Evolutionary conservation across 2,797 vertebrate species (phyloP).

Genomic region (Tinamus major): DNA sequence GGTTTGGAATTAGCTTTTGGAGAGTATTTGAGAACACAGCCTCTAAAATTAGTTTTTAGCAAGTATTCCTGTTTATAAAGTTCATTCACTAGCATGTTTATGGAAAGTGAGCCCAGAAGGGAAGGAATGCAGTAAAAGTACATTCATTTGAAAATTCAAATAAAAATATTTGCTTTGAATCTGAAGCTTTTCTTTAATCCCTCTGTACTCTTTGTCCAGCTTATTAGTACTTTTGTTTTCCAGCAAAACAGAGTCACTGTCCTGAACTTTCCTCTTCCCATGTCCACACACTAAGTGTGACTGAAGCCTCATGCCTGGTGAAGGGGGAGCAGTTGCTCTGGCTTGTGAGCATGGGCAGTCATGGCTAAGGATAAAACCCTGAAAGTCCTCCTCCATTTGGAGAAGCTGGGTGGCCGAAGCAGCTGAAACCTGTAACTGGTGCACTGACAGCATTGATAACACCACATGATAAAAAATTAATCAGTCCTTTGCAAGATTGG

Average conservation of each 20-base stretch:
- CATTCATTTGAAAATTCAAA: constrained; percentile 71
- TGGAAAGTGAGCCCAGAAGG: constrained; percentile 66
- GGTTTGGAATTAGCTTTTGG: constrained; percentile 42
- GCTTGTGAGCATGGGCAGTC: background rate
- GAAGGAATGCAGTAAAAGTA: constrained; percentile 67
- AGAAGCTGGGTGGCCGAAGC: background rate
- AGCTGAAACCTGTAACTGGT: background rate
- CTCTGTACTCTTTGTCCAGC: constrained; percentile 30
- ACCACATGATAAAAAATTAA: background rate
- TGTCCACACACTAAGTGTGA: fast-evolving
- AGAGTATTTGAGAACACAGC: constrained; percentile 31
- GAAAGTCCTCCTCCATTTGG: background rate
- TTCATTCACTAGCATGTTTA: constrained; percentile 66
- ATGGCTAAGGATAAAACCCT: background rate
- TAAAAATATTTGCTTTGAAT: constrained; percentile 74
- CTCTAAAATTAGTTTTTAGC: constrained; percentile 68
- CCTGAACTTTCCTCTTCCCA: constrained; percentile 5
- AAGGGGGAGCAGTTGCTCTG: background rate
- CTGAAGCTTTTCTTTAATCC: constrained; percentile 8
- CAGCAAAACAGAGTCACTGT: constrained; percentile 5
- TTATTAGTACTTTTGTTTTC: constrained; percentile 45
- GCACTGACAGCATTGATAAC: background rate
- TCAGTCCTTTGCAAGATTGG: background rate
- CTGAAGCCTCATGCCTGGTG: background rate
- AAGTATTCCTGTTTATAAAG: constrained; percentile 67